phyloP scores from a whole-genome alignment of 2,888 invertebrate species.

The Adelognathus sp. region DNA sequence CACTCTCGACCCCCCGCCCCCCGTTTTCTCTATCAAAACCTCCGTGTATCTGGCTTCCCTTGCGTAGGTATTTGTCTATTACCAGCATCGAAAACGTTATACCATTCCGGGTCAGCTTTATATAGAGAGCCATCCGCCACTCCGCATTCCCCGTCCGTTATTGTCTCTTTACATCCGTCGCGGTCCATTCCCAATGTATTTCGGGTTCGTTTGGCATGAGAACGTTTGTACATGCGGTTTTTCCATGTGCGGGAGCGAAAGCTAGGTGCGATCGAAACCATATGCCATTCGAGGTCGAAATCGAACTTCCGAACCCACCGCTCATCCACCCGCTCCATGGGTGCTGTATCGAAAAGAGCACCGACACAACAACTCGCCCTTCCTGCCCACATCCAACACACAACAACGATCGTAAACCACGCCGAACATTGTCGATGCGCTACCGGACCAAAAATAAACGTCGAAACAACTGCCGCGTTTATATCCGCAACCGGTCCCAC shows the following conservation, averaged over 20 bases:
- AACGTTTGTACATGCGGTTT: constrained; percentile 15
- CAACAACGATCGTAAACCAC: constrained; percentile 62
- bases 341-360: constrained; percentile 45
- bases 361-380: constrained; percentile 22
- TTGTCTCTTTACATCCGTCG: constrained; percentile 36
- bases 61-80: constrained; percentile 59
- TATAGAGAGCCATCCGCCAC: not conserved
- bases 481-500: constrained; percentile 47
- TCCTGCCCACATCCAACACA: constrained; percentile 50
- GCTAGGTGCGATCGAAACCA: constrained; percentile 47
- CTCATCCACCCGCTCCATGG: not conserved
- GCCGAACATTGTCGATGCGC: constrained; percentile 60
- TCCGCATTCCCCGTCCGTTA: constrained; percentile 12
- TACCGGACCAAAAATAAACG: constrained; percentile 60
- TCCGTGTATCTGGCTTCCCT: constrained; percentile 15
- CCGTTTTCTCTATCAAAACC: constrained; percentile 30
- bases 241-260: not conserved
- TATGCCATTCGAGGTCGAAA: constrained; percentile 59
- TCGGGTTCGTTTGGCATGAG: constrained; percentile 29
- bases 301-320: constrained; percentile 55
- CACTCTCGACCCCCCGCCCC: constrained; percentile 26
- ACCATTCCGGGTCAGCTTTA: not conserved
- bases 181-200: constrained; percentile 27
- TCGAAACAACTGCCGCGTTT: constrained; percentile 60
- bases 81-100: constrained; percentile 17